A percentile compares a stretch with the other conserved stretches of the same genome.
These are phyloP conservation scores for Poecile montanus DNA, from an alignment of 2,797 vertebrate species.

Conservation along the genomic window DNA sequence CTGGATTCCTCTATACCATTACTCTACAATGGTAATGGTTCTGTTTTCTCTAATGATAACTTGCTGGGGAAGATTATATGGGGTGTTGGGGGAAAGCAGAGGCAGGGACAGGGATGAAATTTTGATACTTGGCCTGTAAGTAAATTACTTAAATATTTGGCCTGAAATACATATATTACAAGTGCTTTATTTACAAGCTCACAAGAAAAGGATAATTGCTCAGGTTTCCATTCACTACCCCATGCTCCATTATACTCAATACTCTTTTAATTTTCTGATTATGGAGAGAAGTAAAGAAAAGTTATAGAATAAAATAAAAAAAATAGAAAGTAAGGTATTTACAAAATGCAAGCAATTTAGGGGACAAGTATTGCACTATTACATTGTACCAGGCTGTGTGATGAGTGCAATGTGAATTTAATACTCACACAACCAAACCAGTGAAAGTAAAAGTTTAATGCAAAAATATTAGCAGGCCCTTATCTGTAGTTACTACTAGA, in stretches of 20 bases:
- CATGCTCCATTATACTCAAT: background rate
- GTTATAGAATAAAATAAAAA: background rate
- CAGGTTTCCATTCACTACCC: background rate
- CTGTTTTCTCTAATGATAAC: background rate
- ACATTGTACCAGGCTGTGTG: background rate
- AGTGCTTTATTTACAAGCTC: background rate
- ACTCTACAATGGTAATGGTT: background rate
- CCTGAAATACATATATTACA: background rate
- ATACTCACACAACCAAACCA: background rate
- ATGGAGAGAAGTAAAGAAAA: background rate
- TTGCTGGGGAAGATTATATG: background rate
- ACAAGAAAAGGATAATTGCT: background rate
- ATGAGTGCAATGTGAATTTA: background rate
- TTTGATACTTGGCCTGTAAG: background rate
- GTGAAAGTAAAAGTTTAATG: background rate
- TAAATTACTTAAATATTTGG: background rate
- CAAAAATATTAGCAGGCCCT: slow-evolving; percentile 32
- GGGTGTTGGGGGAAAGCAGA: background rate
- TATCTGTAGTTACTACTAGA: slow-evolving; percentile 6
- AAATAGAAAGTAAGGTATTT: background rate
- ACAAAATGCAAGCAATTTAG: background rate
- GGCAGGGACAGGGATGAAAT: background rate
- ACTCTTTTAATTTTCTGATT: background rate
- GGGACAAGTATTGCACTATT: background rate
- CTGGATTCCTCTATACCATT: background rate